Conservation (phyloP, 1,140 invertebrate genomes). For the Ptiloglossa arizonensis region DNA sequence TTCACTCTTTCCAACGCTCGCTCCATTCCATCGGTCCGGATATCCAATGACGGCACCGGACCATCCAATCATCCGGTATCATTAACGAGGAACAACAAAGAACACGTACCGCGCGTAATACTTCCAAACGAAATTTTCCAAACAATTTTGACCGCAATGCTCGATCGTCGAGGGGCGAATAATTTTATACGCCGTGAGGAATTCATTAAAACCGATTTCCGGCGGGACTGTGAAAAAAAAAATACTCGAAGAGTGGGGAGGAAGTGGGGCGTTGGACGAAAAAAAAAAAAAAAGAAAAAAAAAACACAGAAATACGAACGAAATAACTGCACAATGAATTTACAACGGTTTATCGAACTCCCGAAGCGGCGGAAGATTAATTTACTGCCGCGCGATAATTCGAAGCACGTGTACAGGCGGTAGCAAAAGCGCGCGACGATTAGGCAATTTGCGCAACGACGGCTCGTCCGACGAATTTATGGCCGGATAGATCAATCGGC, state of each 20-base stretch:
- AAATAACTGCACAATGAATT: conserved; percentile 44
- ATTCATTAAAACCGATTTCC: conserved; percentile 49
- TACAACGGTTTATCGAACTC: conserved; percentile 41
- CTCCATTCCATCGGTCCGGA: too few species aligned
- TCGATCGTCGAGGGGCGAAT: background rate
- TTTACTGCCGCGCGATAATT: conserved; percentile 34
- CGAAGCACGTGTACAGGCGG: conserved; percentile 18
- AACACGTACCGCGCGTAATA: conserved; percentile 8
- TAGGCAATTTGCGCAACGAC: conserved; percentile 9
- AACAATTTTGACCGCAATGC: conserved; percentile 8
- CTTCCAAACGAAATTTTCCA: conserved; percentile 23
- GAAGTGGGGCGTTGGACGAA: background rate
- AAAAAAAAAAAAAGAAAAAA: background rate
- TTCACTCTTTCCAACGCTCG: too few species aligned
- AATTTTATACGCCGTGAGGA: conserved; percentile 20
- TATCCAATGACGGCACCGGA: too few species aligned
- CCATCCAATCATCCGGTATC: background rate
- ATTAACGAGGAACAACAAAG: conserved; percentile 20
- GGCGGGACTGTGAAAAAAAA: background rate
- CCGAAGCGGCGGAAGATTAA: conserved; percentile 17
- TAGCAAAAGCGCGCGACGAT: conserved; percentile 30
- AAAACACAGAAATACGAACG: conserved; percentile 7
- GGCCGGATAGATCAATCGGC: conserved; percentile 38
- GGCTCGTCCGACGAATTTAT: conserved; percentile 35
- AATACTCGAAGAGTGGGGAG: background rate